phyloP scores from a whole-genome alignment of 2,797 vertebrate genomes.

The Erpetoichthys calabaricus region DNA sequence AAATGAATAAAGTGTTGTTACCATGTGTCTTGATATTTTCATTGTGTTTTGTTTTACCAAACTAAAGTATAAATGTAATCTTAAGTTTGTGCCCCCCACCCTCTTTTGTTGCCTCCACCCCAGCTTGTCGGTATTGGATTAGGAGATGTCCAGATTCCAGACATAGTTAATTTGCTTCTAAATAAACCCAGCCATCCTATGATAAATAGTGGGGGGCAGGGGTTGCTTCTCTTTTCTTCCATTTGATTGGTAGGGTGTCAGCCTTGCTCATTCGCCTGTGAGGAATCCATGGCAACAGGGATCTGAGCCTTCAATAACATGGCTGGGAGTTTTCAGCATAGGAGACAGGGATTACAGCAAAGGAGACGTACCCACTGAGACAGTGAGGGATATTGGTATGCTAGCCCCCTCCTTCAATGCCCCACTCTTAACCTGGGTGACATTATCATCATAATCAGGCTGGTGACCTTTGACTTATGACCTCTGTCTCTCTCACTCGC shows the following conservation, averaged over 20 bases:
- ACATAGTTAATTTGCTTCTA: slow-evolving; percentile 66
- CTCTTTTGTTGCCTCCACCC: neutral
- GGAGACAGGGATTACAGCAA: slow-evolving; percentile 63
- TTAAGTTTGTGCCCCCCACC: neutral
- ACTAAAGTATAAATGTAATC: neutral
- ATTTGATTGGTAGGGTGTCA: slow-evolving; percentile 45
- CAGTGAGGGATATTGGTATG: neutral
- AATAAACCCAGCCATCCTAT: slow-evolving; percentile 63
- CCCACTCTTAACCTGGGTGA: slow-evolving; percentile 39
- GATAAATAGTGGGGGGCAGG: slow-evolving; percentile 48
- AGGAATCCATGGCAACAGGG: slow-evolving; percentile 48
- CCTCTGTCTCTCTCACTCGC: slow-evolving; percentile 33
- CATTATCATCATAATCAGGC: slow-evolving; percentile 73
- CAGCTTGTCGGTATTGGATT: slow-evolving; percentile 5
- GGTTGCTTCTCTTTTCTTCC: slow-evolving; percentile 14
- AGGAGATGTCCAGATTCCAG: slow-evolving; percentile 51
- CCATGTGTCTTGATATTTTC: too few species aligned
- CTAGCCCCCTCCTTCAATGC: slow-evolving; percentile 11
- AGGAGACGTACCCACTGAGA: slow-evolving; percentile 49
- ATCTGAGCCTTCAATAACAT: slow-evolving; percentile 35
- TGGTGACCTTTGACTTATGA: slow-evolving; percentile 59
- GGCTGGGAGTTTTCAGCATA: slow-evolving; percentile 48
- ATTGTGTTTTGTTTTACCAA: neutral
- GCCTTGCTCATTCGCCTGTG: slow-evolving; percentile 49
- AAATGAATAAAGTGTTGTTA: too few species aligned